Evolutionary conservation across 2,888 invertebrate genomes (phyloP), one percentile per base, ranked within the genome.

Genomic region (Pristionchus fissidentatus): DNA sequence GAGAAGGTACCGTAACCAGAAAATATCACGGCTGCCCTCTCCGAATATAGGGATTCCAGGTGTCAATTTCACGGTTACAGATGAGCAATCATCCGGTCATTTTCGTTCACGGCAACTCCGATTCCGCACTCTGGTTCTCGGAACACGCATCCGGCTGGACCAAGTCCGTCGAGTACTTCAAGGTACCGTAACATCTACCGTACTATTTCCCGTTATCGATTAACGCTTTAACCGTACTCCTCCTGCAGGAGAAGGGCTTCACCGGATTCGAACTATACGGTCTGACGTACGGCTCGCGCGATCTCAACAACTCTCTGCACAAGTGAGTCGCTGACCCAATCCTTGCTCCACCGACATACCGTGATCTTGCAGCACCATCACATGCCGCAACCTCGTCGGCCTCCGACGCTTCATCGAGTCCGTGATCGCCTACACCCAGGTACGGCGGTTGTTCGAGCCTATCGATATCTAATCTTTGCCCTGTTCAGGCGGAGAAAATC

Each of bases 81-180:
- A 83, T 90, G 29, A 32, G 52, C 5, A 83, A 87, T 38, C 86
- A 84, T 1, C 91, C 91, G 1, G 87, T 91, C 19, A 62, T 91
- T 10, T 91, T 91, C 85, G 88, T 91, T 46, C 91, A 91, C 81
- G 91, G 91, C 19, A 91, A 91, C 81, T 90, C 90, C 10, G 91
- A 91, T 84, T 89, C 89, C 0, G 91, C 91, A 1, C 84, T 91
- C 32, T 86, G 87, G 52, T 79, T 83, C 43, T 86, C 86, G 10
- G 84, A 85, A 0, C 70, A 70, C n/a, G 85, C 87, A 79, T 83
- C 86, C 7, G 91, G 91, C 22, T 91, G 90, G 90, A 85, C 88
- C 78, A 86, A 84, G 0, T 84, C 87, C 29, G 49, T 81, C 8
- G 29, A 66, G 3, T 81, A 66, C 8, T 81, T 81, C 81, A 81